Evolutionary conservation across 37 sponge, comb jelly and placozoan genomes (phyloP).

Genomic region (Diacarnus erythraeanus): DNA sequence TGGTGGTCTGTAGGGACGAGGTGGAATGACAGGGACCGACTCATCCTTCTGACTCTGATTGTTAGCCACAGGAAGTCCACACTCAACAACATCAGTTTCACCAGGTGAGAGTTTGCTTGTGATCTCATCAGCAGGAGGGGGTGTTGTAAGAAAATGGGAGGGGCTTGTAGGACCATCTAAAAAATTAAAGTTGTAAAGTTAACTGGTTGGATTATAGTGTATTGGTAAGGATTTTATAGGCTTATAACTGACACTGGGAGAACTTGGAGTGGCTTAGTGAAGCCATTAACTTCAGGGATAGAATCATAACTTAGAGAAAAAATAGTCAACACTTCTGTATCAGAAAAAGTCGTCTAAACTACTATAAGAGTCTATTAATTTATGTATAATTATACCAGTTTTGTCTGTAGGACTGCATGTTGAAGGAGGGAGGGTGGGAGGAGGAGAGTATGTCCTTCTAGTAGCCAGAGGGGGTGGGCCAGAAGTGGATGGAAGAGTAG

Average conservation of each 20-base stretch:
- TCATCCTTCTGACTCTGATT: not conserved
- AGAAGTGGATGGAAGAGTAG: not conserved
- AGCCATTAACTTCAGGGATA: too few relatives aligned
- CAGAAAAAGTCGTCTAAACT: too few relatives aligned
- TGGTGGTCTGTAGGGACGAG: slow-evolving; percentile 29
- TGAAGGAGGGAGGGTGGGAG: not conserved
- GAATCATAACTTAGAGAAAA: too few relatives aligned
- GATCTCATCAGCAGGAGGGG: not conserved
- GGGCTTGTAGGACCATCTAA: not conserved
- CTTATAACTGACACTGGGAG: too few relatives aligned
- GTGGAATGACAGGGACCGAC: slow-evolving; percentile 16
- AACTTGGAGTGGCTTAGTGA: too few relatives aligned
- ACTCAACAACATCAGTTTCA: not conserved
- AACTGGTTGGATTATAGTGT: too few relatives aligned
- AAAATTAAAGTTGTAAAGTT: too few relatives aligned
- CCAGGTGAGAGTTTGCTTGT: not conserved
- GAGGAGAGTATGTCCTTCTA: too few relatives aligned
- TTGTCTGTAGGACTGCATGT: not conserved
- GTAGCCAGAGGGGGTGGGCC: not conserved
- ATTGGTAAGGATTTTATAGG: too few relatives aligned
- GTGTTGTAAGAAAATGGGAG: not conserved
- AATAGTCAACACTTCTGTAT: too few relatives aligned
- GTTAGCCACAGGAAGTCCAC: not conserved
- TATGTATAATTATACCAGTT: too few relatives aligned
- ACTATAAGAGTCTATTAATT: too few relatives aligned